phyloP scores from a whole-genome alignment of 92 coral and sea anemone genomes.

The Meandrina meandrites region DNA sequence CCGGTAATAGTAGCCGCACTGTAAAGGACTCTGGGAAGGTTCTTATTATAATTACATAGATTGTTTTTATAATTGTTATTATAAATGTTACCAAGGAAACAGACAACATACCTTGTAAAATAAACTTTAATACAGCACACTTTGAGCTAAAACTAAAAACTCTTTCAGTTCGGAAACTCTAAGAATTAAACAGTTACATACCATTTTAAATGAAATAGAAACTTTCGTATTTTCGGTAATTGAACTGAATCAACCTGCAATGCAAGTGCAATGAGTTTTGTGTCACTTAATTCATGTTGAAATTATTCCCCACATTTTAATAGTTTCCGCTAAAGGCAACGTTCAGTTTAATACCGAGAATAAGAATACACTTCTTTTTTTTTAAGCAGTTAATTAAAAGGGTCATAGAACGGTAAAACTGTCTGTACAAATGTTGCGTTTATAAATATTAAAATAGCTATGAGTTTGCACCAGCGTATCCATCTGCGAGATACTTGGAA shows the following conservation, averaged over 20 bases:
- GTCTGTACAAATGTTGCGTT: constrained; percentile 8
- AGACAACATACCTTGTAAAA: neutral
- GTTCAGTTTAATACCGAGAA: neutral
- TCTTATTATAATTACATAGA: too few relatives aligned
- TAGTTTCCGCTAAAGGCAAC: neutral
- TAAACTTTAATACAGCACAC: neutral
- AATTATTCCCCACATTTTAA: too few relatives aligned
- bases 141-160: neutral
- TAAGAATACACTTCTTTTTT: neutral
- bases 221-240: neutral
- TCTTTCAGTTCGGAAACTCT: neutral
- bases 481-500: neutral
- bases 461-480: neutral
- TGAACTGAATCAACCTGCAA: too few relatives aligned
- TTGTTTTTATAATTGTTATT: too few relatives aligned
- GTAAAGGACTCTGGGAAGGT: too few relatives aligned
- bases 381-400: neutral
- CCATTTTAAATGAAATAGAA: neutral
- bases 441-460: neutral
- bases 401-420: neutral
- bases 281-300: too few relatives aligned
- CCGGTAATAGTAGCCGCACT: too few relatives aligned
- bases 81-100: neutral
- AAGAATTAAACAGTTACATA: neutral
- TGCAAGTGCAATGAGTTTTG: too few relatives aligned